These are phyloP conservation scores for Trisateles emortualis DNA, from an alignment of 2,888 invertebrate species.

Conservation along the genomic window DNA sequence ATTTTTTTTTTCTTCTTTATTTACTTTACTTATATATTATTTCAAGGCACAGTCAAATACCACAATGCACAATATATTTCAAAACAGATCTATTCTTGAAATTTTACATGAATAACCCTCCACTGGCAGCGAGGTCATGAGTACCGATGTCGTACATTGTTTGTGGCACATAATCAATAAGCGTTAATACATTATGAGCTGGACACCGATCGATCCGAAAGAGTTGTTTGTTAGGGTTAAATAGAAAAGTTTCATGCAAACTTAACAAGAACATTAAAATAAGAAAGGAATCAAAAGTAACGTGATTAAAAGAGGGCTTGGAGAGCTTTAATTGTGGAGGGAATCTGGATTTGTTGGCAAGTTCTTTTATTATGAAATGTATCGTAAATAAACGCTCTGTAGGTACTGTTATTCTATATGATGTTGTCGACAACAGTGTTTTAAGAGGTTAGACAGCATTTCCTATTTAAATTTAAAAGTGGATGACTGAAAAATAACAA, in stretches of 20 bases:
- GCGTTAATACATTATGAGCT: slow-evolving; percentile 40
- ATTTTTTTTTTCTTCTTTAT: too few relatives aligned
- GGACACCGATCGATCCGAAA: slow-evolving; percentile 34
- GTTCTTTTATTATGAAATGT: slow-evolving; percentile 20
- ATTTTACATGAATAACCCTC: background rate
- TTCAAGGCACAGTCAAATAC: background rate
- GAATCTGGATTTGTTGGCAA: slow-evolving; percentile 33
- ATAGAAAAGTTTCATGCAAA: slow-evolving; percentile 41
- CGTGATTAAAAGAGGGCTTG: slow-evolving; percentile 29
- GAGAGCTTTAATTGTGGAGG: slow-evolving; percentile 32
- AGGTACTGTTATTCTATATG: too few relatives aligned
- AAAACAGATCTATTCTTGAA: background rate
- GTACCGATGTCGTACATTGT: slow-evolving; percentile 18
- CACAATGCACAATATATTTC: background rate
- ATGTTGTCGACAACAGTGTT: too few relatives aligned
- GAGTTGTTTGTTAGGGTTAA: slow-evolving; percentile 32
- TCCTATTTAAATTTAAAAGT: too few relatives aligned
- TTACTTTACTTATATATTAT: too few relatives aligned
- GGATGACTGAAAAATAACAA: slow-evolving; percentile 5
- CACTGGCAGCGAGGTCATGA: slow-evolving; percentile 3
- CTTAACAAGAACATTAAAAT: slow-evolving; percentile 36
- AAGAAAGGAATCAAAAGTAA: slow-evolving; percentile 40
- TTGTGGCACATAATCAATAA: slow-evolving; percentile 39
- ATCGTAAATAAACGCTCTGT: background rate
- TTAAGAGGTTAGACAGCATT: too few relatives aligned